Evolutionary conservation across 2,888 invertebrate genomes (phyloP), one percentile per base, ranked within the genome.

Genomic region (Ellobium chinense): DNA sequence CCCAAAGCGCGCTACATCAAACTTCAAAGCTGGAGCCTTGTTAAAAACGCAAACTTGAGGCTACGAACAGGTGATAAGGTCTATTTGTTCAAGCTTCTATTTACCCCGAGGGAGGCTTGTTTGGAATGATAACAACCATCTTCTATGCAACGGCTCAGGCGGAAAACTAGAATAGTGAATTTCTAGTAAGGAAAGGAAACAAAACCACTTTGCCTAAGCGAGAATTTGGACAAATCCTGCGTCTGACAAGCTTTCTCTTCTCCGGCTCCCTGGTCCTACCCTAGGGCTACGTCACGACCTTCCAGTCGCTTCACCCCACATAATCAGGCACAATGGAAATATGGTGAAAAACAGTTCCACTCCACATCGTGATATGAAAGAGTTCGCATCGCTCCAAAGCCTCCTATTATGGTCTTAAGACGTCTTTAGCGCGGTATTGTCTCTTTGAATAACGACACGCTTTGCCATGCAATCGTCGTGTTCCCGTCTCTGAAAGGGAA

Each of bases 101-200:
- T 63, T 75, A 39, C 65, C 62, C 27, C n/a, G 29, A 24, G 75
- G 65, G 46, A n/a, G 56, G 65, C 31, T 54, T 75, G 65, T 75
- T 65, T 75, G 75, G 65, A 75, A 54, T 63, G 65, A 75, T 65
- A 75, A 75, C 75, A 75, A 34, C 39, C 54, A 34, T 46, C 46
- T 7, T 46, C 46, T 46, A 46, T 46, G 46, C 46, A 46, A 18
- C 18, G 46, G 18, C 9, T 18, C 46, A 46, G 46, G 9, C 46
- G 18, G 46, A 46, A 46, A 46, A 46, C 46, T 46, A 18, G 46
- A 46, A 46, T 46, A 18, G 46, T 46, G 46, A 46, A 46, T 46
- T 46, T 46, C 46, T 46, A 12, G 46, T 12, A 46, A n/a, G n/a
- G n/a, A n/a, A n/a, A n/a, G n/a, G n/a, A n/a, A n/a, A n/a, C n/a